These are phyloP conservation scores for Mastomys coucha DNA, from an alignment of 2,113 vertebrate species.

Conservation along the genomic window DNA sequence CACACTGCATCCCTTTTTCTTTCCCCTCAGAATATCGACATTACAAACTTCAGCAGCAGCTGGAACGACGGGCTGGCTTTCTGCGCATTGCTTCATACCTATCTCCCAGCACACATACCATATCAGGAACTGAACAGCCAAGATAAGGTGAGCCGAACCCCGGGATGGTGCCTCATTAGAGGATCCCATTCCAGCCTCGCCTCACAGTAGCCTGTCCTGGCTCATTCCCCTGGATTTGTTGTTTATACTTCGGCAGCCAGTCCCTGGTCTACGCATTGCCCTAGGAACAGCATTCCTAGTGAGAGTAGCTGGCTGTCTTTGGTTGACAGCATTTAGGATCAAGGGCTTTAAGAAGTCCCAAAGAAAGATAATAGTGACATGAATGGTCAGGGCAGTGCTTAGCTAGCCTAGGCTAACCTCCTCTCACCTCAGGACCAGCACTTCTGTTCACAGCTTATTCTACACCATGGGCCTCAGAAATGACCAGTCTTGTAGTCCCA, in stretches of 20 bases:
- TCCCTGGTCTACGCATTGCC: background rate
- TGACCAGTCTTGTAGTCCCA: background rate
- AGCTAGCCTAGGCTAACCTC: background rate
- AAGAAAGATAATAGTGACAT: background rate
- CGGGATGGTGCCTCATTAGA: background rate
- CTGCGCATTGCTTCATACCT: constrained; percentile 97
- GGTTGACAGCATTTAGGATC: background rate
- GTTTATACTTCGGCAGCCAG: background rate
- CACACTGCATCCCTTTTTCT: background rate
- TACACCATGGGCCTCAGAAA: background rate
- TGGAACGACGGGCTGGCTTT: constrained; percentile 99
- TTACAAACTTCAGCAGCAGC: constrained; percentile 99
- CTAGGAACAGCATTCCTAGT: background rate
- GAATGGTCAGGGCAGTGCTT: background rate
- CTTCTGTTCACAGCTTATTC: background rate
- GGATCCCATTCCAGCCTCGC: background rate
- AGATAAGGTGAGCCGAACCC: constrained; percentile 91
- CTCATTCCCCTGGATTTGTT: background rate
- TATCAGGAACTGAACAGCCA: constrained; percentile 96
- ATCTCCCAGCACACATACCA: constrained; percentile 97
- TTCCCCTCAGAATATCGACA: constrained; percentile 94
- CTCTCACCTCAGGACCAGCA: background rate
- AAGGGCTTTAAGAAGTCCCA: background rate
- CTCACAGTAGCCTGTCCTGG: accelerated
- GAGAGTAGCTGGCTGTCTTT: background rate